A percentile compares a stretch with the other conserved stretches of the same genome.
These are phyloP conservation scores for Penaeus chinensis DNA, from an alignment of 1,140 invertebrate genomes.

Conservation along the genomic window DNA sequence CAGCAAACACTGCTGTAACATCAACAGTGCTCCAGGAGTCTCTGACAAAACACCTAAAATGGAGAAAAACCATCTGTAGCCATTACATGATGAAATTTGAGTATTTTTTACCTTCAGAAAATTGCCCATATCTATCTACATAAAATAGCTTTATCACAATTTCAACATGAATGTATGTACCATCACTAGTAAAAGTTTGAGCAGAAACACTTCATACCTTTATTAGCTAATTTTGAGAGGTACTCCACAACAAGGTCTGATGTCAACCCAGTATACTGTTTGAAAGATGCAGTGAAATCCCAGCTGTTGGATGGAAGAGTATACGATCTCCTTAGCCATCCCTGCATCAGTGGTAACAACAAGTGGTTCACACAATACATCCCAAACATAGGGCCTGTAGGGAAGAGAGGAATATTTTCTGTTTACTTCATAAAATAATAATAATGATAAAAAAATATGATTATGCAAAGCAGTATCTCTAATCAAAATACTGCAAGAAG, in stretches of 20 bases:
- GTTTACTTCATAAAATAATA: background rate
- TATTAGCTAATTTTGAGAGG: conserved; percentile 74
- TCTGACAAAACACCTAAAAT: conserved; percentile 22
- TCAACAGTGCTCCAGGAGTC: conserved; percentile 74
- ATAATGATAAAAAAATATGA: background rate
- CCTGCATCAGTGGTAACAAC: conserved; percentile 88
- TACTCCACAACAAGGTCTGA: conserved; percentile 92
- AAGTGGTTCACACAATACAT: conserved; percentile 91
- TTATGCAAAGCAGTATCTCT: no score
- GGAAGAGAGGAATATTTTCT: background rate
- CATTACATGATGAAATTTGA: no score
- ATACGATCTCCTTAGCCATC: conserved; percentile 82
- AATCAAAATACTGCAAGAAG: no score
- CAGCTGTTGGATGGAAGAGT: conserved; percentile 75
- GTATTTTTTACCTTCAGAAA: no score
- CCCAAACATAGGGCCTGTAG: conserved; percentile 82
- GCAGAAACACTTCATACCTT: conserved; percentile 40
- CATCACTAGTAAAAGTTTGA: background rate
- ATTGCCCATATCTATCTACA: no score
- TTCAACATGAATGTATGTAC: background rate
- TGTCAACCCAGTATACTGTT: conserved; percentile 90
- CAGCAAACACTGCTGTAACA: conserved; percentile 87
- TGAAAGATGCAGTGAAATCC: conserved; percentile 85
- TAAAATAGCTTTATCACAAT: background rate
- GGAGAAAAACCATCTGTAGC: no score